Evolutionary conservation across 2,888 invertebrate species (phyloP).

Genomic region (Ischnura elegans): DNA sequence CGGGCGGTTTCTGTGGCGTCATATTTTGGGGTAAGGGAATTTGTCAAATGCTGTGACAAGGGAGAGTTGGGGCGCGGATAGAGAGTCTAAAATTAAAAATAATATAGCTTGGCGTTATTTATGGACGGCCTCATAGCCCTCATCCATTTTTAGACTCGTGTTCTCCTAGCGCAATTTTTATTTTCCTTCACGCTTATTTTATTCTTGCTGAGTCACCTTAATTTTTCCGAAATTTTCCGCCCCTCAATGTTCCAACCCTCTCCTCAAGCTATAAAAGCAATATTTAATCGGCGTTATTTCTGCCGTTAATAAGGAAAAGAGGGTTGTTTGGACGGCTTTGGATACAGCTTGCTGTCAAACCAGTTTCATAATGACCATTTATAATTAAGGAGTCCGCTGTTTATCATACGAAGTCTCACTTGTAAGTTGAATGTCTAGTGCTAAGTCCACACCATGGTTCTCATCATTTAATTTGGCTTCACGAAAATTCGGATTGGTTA

Average conservation of each 20-base stretch:
- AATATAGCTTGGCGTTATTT: slow-evolving; percentile 38
- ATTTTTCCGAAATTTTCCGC: background rate
- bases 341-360: background rate
- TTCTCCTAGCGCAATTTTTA: slow-evolving; percentile 25
- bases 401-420: background rate
- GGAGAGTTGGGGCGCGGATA: background rate
- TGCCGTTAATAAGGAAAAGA: background rate
- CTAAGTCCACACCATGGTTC: background rate
- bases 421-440: background rate
- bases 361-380: too few relatives aligned
- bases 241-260: background rate
- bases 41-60: slow-evolving; percentile 16
- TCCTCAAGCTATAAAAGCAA: background rate
- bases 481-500: too few relatives aligned
- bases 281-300: background rate
- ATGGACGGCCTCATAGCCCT: slow-evolving; percentile 19
- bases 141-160: slow-evolving; percentile 3
- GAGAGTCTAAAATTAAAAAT: slow-evolving; percentile 31
- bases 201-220: slow-evolving; percentile 25
- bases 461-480: background rate
- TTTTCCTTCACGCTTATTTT: slow-evolving; percentile 25
- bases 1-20: background rate
- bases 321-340: background rate
- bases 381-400: background rate
- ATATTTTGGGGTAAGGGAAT: slow-evolving; percentile 29